A percentile compares a stretch with the other conserved stretches of the same genome.
Conservation (phyloP, 2,888 invertebrate genomes). For the Drosophila parthenogenetica region DNA sequence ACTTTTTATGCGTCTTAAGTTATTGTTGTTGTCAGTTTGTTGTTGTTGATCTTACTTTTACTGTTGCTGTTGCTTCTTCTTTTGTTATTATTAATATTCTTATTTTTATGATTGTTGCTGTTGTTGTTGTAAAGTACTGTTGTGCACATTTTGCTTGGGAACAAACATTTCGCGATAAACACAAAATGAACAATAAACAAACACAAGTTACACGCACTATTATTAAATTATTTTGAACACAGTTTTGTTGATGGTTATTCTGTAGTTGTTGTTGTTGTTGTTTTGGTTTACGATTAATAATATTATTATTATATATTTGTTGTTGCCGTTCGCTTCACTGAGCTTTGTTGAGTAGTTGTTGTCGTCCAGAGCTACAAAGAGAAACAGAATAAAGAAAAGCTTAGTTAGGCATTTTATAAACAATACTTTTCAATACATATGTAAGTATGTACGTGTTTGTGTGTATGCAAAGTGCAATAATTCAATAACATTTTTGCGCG, state of each 20-base stretch:
- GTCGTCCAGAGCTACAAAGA: conserved; percentile 51
- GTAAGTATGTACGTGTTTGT: neutral
- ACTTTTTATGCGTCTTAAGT: conserved; percentile 37
- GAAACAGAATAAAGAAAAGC: conserved; percentile 44
- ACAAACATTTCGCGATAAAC: conserved; percentile 48
- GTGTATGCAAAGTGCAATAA: conserved; percentile 34
- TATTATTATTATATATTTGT: conserved; percentile 13
- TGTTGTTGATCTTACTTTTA: conserved; percentile 40
- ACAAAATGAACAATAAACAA: conserved; percentile 24
- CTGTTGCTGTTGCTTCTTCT: conserved; percentile 15
- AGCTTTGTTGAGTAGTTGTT: conserved; percentile 27
- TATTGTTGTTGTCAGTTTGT: conserved; percentile 41
- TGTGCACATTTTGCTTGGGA: conserved; percentile 54
- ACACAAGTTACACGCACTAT: conserved; percentile 34
- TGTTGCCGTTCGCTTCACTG: conserved; percentile 15
- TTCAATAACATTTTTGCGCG: conserved; percentile 52
- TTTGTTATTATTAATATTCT: conserved; percentile 22
- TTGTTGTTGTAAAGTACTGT: conserved; percentile 42
- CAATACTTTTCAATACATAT: conserved; percentile 23
- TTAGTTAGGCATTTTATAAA: conserved; percentile 52
- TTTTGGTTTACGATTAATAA: conserved; percentile 13
- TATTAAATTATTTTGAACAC: conserved; percentile 34
- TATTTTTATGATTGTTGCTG: conserved; percentile 22
- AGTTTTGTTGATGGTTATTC: conserved; percentile 26
- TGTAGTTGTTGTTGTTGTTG: conserved; percentile 16